Conservation (phyloP, 2,888 invertebrate genomes). For the Mycalesis mineus region DNA sequence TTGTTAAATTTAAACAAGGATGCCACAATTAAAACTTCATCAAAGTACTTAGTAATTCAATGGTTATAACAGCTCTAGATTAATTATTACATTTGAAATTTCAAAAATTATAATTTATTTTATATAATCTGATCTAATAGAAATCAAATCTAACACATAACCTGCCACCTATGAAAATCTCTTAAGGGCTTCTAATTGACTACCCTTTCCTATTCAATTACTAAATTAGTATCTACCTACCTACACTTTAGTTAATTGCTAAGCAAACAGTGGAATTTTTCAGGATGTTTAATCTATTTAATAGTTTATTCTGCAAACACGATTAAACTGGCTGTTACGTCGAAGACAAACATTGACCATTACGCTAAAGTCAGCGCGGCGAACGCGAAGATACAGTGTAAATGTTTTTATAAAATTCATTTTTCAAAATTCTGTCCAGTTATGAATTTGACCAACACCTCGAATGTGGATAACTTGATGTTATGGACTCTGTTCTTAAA, state of each 20-base stretch:
- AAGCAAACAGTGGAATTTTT: conserved; percentile 21
- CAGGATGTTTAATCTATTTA: conserved; percentile 24
- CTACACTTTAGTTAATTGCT: background rate
- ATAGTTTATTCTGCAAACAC: conserved; percentile 37
- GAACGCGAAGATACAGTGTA: conserved; percentile 1
- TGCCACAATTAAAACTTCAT: too few relatives aligned
- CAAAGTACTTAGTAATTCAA: too few relatives aligned
- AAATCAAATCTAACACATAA: too few relatives aligned
- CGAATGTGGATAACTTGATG: conserved; percentile 31
- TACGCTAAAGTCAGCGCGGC: conserved; percentile 4
- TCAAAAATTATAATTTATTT: too few relatives aligned
- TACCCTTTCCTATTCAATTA: background rate
- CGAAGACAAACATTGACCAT: conserved; percentile 35
- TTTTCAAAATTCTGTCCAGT: too few relatives aligned
- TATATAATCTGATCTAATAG: too few relatives aligned
- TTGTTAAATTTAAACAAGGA: too few relatives aligned
- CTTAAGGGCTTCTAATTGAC: background rate
- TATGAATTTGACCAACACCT: conserved; percentile 11
- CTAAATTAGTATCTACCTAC: background rate
- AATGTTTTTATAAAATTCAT: background rate
- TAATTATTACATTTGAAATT: too few relatives aligned
- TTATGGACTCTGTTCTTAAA: conserved; percentile 43
- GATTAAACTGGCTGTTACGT: conserved; percentile 31
- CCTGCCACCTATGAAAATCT: too few relatives aligned
- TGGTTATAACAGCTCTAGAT: too few relatives aligned